Base-by-base conservation (phyloP, 2,797 vertebrate genomes). In the Neosilurus hyrtlii region DNA sequence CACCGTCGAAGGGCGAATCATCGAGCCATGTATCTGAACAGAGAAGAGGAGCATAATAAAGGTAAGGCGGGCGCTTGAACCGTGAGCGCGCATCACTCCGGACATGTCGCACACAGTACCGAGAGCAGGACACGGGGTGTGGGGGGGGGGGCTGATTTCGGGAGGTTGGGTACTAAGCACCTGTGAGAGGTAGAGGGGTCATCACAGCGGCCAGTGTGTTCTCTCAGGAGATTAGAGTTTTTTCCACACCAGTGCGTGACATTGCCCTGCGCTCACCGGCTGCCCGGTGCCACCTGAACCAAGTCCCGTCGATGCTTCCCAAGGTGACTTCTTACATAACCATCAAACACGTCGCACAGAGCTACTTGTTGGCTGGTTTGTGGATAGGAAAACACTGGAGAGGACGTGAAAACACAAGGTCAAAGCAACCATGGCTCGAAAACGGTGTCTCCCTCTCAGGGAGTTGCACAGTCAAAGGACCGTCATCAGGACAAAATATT, bases 11-110 rank as follows among this genome's bases (percentile, higher is more conserved):
- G 85, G 83, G 86, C 73, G 72, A 87, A 82, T 74, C 87, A 78
- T 68, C 90, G 24, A 94, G 93, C 92, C 94, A 95, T 95, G 94
- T 94, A 95, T 95, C 91, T 95, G 88, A 95, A 95, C 92, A 91
- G 94, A 90, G 94, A 95, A 86, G 94, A 94, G 90, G 92, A 93
- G 90, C 92, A 88, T 74, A 91, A 91, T 93, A 95, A 94, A 95
- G 94, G 94, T 95, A 93, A 91, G 90, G 88, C 18, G 87, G 90
- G 88, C 18, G 87, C 85, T 83, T 86, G 35, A 61, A 43, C 57
- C 56, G 4, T 24, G 20, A 43, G 22, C 56, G 56, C 73, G 20
- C 56, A 59, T 4, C 18, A 4, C 57, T 59, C 73, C 22, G 73
- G 72, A 75, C 56, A 30, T 59, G 73, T 9, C 30, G 11, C 37